A percentile compares a stretch with the other conserved stretches of the same genome.
Conservation (phyloP, 1,140 invertebrate species). For the Hermetia illucens region DNA sequence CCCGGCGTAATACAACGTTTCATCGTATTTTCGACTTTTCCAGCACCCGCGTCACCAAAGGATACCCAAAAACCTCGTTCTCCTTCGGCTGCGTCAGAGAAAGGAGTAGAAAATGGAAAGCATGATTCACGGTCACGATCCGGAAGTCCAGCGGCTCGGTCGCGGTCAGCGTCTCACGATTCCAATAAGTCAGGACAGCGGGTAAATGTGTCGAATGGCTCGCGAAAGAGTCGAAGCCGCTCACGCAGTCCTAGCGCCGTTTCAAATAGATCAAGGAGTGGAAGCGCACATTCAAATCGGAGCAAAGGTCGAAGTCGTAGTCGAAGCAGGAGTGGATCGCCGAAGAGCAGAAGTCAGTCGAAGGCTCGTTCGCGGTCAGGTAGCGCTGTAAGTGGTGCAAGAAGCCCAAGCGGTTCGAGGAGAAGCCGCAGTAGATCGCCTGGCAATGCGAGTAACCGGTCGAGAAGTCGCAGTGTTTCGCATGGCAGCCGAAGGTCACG, state of each 20-base stretch:
- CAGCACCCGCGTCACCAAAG: too few species aligned
- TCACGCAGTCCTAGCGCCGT: slow-evolving; percentile 15
- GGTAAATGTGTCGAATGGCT: neutral
- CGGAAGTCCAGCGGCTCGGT: too few species aligned
- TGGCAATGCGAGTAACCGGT: neutral
- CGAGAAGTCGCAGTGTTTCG: slow-evolving; percentile 14
- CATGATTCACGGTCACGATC: too few species aligned
- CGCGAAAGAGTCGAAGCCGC: slow-evolving; percentile 20
- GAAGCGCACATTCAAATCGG: neutral
- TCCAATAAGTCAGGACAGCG: neutral
- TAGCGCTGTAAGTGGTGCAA: neutral
- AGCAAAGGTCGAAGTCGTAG: neutral
- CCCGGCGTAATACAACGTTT: too few species aligned
- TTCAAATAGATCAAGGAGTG: slow-evolving; percentile 6
- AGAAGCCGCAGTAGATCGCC: neutral
- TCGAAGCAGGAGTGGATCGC: neutral
- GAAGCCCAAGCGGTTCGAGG: neutral
- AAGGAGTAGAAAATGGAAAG: too few species aligned
- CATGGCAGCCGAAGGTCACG: slow-evolving; percentile 18
- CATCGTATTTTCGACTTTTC: too few species aligned
- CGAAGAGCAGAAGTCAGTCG: neutral
- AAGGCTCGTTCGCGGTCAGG: neutral
- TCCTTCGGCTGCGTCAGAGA: too few species aligned
- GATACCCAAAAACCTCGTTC: too few species aligned
- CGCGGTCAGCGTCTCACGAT: neutral